Evolutionary conservation across 1,140 invertebrate genomes (phyloP), one percentile per base, ranked within the genome.

Genomic region (Drosophila leontia): DNA sequence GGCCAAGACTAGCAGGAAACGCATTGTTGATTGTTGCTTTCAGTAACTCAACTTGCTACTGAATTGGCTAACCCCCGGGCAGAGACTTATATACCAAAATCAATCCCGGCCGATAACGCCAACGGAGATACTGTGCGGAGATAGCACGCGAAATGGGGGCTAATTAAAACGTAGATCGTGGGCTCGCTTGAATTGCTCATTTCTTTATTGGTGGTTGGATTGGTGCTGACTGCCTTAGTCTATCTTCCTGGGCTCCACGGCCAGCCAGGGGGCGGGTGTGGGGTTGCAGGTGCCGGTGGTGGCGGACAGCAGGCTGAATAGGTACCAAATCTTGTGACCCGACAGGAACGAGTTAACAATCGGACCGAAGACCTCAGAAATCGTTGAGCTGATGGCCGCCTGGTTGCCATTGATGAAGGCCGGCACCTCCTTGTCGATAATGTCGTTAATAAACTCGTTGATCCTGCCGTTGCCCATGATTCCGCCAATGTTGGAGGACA

Each of bases 271-370:
- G 9, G 85, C 85, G 1, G 91, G 91, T 1, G 78, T 79, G 29
- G 91, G 88, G 3, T 58, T 41, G 51, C 91, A 92, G 13, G 51
- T 80, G 19, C 41, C 57, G 29, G 53, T 58, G 12, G 13, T 37
- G 7, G 41, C 61, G 37, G 29, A 11, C 15, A 92, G 34, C 55
- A 77, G 12, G 23, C 64, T 63, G 8, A 92, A 55, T 12, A 92
- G 39, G 56, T 74, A 87, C 91, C 91, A 92, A n/a, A 92, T 50
- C 58, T 92, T 92, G 23, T 92, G 86, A 26, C 91, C 91, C 59
- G 82, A 77, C 11, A 92, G 44, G 4, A 68, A 50, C 0, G 56
- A 9, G 53, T 92, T 92, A 6, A 91, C 78, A 47, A 76, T 3
- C 0, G 91, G 91, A 15, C 91, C 91, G 56, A 92, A 65, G 19